phyloP scores from a whole-genome alignment of 2,113 vertebrate genomes.

The Dipodomys merriami region DNA sequence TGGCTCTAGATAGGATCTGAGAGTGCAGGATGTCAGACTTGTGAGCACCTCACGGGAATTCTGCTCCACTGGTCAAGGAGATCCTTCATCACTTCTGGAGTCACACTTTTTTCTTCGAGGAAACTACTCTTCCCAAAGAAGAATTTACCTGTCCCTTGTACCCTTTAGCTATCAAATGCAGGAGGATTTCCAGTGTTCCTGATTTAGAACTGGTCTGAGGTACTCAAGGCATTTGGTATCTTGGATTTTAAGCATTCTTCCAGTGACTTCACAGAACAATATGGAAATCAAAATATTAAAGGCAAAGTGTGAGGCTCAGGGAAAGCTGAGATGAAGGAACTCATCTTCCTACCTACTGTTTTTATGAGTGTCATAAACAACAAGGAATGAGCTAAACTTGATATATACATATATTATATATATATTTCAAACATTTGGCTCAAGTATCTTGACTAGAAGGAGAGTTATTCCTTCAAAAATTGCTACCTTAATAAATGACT shows the following conservation, averaged over 20 bases:
- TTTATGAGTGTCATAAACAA: background rate
- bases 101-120: background rate
- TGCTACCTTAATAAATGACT: slow-evolving; percentile 63
- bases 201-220: background rate
- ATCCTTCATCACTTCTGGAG: background rate
- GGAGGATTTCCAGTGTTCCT: background rate
- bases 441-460: slow-evolving; percentile 30
- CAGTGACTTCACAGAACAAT: background rate
- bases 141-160: background rate
- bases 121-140: slow-evolving; percentile 7
- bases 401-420: background rate
- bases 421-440: slow-evolving; percentile 30
- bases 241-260: background rate
- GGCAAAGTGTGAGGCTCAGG: background rate
- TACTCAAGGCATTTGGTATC: background rate
- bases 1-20: slow-evolving; percentile 28
- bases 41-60: background rate
- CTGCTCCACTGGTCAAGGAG: background rate
- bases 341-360: background rate
- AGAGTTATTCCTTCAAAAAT: slow-evolving; percentile 68
- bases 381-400: background rate
- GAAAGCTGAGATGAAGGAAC: background rate
- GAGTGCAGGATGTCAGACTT: background rate
- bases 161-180: background rate
- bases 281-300: background rate